Base-by-base conservation (phyloP, 2,888 invertebrate genomes). In the Agrochola litura region DNA sequence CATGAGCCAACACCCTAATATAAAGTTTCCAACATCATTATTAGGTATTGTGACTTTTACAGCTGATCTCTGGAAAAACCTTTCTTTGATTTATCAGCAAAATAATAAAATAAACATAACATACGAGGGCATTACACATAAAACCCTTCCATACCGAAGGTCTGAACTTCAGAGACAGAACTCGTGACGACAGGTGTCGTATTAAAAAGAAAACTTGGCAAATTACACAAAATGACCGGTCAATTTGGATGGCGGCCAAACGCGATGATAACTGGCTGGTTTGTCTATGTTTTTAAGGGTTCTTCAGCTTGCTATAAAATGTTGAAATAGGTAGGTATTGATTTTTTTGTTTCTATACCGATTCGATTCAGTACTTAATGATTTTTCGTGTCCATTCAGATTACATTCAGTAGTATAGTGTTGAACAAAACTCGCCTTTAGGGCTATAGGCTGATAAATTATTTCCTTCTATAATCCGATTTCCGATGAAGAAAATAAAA, bases 121-220 rank as follows among this genome's bases (percentile, higher is more conserved):
- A 70, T 25, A 70, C 25, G 60, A 66, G 41, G n/a, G 1, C 56
- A 43, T 70, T 43, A 37, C 16, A 52, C 16, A 54, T 69, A 69
- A 81, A 80, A 49, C 81, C 73, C 60, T 73, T 69, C 16, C 16
- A 60, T 58, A 64, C 58, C 72, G 78, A 86, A 82, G 84, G 89
- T 85, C 89, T 90, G 91, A 91, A 92, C 92, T 92, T 90, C 86
- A 83, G 86, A 91, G 90, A 91, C 91, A 85, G 90, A 91, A 91
- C 89, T 88, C 90, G 89, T 89, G 92, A 91, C 91, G 94, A 94
- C 95, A 96, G 96, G 95, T 96, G 95, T 91, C 91, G 85, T 85
- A 86, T 83, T 89, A 86, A 88, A 90, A 88, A 90, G 90, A 92
- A 92, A 91, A 90, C 89, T 92, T 95, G 96, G 95, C 96, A 96